A percentile compares a stretch with the other conserved stretches of the same genome.
phyloP scores from a whole-genome alignment of 2,113 vertebrate species.

The Tor tambroides region DNA sequence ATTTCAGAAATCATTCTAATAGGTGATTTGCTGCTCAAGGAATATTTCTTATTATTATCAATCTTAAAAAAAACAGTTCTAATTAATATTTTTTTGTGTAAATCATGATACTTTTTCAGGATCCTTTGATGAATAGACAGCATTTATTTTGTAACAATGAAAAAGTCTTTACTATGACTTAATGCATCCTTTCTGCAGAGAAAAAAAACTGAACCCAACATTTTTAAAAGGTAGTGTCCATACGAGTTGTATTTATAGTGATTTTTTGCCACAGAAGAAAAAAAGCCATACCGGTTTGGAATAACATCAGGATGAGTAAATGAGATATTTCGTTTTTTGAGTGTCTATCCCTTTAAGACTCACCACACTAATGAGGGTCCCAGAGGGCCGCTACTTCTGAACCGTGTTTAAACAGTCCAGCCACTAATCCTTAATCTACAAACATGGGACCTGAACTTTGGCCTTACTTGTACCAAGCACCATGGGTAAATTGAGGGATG shows the following conservation, averaged over 20 bases:
- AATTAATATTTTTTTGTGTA: not conserved
- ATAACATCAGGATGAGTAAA: not conserved
- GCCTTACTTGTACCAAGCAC: conserved; percentile 58
- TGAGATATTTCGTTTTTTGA: not conserved
- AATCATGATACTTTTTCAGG: too few species aligned
- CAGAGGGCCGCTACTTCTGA: conserved; percentile 64
- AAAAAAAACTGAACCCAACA: too few species aligned
- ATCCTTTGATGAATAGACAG: not conserved
- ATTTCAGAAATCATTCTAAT: not conserved
- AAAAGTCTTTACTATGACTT: not conserved
- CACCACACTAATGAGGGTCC: conserved; percentile 70
- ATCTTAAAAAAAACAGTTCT: not conserved
- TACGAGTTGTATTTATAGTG: too few species aligned
- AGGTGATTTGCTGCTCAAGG: not conserved
- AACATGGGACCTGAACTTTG: conserved; percentile 71
- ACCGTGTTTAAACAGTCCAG: conserved; percentile 71
- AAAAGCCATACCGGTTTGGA: not conserved
- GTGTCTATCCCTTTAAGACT: conserved; percentile 59
- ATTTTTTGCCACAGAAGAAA: not conserved
- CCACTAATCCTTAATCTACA: conserved; percentile 75
- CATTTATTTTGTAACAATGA: not conserved
- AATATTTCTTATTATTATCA: not conserved
- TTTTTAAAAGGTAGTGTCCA: too few species aligned
- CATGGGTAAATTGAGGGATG: not conserved
- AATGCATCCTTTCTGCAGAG: not conserved